phyloP scores from a whole-genome alignment of 2,797 vertebrate species.

The Coluber constrictor region DNA sequence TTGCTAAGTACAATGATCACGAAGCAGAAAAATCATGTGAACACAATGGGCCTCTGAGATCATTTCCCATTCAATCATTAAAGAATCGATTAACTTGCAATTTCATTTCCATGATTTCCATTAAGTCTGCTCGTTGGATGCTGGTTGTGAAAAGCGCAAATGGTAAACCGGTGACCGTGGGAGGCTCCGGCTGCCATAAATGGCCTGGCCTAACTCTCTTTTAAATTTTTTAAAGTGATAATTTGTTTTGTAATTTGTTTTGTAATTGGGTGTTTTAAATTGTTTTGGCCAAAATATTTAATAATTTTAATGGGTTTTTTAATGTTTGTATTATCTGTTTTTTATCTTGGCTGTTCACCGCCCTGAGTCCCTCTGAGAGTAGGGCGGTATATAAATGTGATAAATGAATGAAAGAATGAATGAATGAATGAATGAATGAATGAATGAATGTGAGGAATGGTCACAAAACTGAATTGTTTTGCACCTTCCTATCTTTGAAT shows the following conservation, averaged over 20 bases:
- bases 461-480: not conserved
- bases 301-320: too few species aligned
- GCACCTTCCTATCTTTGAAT: not conserved
- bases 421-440: too few species aligned
- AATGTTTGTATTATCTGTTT: too few species aligned
- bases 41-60: not conserved
- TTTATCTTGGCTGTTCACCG: too few species aligned
- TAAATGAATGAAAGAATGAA: too few species aligned
- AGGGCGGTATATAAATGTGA: too few species aligned
- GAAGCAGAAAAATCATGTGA: not conserved
- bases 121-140: not conserved
- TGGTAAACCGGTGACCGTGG: not conserved
- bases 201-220: too few species aligned
- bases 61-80: not conserved
- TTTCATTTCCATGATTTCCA: not conserved
- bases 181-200: not conserved
- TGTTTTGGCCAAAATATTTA: too few species aligned
- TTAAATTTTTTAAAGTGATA: too few species aligned
- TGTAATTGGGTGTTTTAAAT: too few species aligned
- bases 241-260: too few species aligned
- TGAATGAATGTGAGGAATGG: not conserved
- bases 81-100: not conserved
- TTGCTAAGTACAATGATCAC: not conserved
- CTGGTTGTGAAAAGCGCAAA: not conserved
- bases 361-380: too few species aligned